Percentiles rank a stretch among this genome's conserved stretches.
Evolutionary conservation across 1,140 invertebrate genomes (phyloP).

Genomic region (Drosophila melanogaster): Release_6_plus_ISO1_MT NT_037436.4:19041501-19042000

Average conservation of each 20-base stretch:
- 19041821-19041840: not conserved
- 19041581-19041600: constrained; percentile 56
- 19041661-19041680: constrained; percentile 34
- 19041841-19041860: not conserved
- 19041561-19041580: constrained; percentile 82
- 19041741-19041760: too few species aligned
- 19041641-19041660: constrained; percentile 62
- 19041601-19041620: constrained; percentile 46
- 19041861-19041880: constrained; percentile 7
- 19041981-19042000: constrained; percentile 41
- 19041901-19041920: not conserved
- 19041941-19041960: constrained; percentile 8
- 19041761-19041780: not conserved
- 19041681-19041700: not conserved
- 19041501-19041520: constrained; percentile 14
- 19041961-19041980: constrained; percentile 30
- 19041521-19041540: constrained; percentile 49
- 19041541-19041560: constrained; percentile 62
- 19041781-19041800: not conserved
- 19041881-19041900: constrained; percentile 34
- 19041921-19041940: constrained; percentile 10
- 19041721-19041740: too few species aligned
- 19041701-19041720: not conserved
- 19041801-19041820: not conserved
- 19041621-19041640: constrained; percentile 63